These are phyloP conservation scores for Drosophila ezoana DNA, from an alignment of 2,888 invertebrate species.

Conservation along the genomic window DNA sequence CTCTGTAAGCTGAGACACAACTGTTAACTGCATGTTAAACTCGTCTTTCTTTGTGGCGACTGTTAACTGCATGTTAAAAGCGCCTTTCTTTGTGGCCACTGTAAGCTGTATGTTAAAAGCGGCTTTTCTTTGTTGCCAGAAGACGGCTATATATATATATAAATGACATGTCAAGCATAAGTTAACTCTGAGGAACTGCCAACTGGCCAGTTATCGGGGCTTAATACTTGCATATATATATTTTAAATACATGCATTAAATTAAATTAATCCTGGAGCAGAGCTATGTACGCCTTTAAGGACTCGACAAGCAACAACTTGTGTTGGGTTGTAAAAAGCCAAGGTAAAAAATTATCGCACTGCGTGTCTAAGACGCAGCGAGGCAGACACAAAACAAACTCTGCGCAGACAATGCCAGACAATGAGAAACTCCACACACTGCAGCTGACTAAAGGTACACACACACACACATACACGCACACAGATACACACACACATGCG, in stretches of 20 bases:
- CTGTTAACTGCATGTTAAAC: not conserved
- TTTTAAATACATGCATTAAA: slow-evolving; percentile 3
- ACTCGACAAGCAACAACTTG: slow-evolving; percentile 34
- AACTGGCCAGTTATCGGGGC: slow-evolving; percentile 21
- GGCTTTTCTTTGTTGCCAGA: too few species aligned
- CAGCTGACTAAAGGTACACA: slow-evolving; percentile 31
- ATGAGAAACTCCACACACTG: slow-evolving; percentile 34
- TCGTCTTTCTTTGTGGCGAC: not conserved
- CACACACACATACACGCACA: slow-evolving; percentile 15
- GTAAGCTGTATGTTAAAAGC: too few species aligned
- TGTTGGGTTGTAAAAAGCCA: slow-evolving; percentile 27
- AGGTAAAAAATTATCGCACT: slow-evolving; percentile 54
- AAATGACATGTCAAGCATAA: slow-evolving; percentile 19
- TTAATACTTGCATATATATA: slow-evolving; percentile 1
- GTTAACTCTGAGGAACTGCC: slow-evolving; percentile 5
- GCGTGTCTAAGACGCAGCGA: slow-evolving; percentile 55
- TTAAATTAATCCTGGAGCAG: slow-evolving; percentile 8
- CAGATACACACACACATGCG: slow-evolving; percentile 8
- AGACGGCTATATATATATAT: too few species aligned
- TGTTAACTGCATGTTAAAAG: slow-evolving; percentile 1
- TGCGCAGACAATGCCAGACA: slow-evolving; percentile 45
- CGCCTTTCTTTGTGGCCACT: too few species aligned
- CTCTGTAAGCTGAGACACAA: slow-evolving; percentile 10
- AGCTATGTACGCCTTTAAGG: not conserved
- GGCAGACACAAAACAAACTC: slow-evolving; percentile 49